These are phyloP conservation scores for Trisateles emortualis DNA, from an alignment of 2,888 invertebrate species.

Conservation along the genomic window DNA sequence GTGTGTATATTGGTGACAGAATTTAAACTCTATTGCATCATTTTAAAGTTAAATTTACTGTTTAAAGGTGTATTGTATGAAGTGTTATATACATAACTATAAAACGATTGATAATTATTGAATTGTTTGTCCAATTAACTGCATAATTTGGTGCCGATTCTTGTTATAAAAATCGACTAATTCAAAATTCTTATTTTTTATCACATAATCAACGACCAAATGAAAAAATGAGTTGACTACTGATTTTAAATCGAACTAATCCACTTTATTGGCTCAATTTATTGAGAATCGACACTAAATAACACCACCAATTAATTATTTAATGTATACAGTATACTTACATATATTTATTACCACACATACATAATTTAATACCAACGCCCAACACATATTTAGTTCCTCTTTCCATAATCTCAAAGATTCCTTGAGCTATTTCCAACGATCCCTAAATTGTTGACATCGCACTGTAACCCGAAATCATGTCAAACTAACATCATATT, in stretches of 20 bases:
- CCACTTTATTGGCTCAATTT: too few species aligned
- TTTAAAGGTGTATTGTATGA: not conserved
- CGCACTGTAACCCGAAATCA: constrained; percentile 26
- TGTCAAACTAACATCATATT: constrained; percentile 9
- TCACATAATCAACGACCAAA: too few species aligned
- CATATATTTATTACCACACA: not conserved
- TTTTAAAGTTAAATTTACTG: not conserved
- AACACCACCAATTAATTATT: not conserved
- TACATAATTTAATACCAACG: too few species aligned
- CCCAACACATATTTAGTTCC: constrained; percentile 4
- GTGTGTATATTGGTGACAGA: too few species aligned
- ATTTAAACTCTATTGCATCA: not conserved
- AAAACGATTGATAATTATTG: too few species aligned
- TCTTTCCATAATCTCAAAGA: constrained; percentile 25
- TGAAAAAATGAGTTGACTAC: too few species aligned
- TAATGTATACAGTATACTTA: not conserved
- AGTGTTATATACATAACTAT: not conserved
- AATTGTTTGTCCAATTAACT: too few species aligned
- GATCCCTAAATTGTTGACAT: constrained; percentile 26
- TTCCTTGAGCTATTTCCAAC: constrained; percentile 30
- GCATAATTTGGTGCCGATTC: too few species aligned
- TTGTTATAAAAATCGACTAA: too few species aligned
- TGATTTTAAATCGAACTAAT: too few species aligned
- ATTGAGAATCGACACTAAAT: too few species aligned
- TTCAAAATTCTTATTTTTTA: too few species aligned